Base-by-base conservation (phyloP, 2,113 vertebrate species). In the Gorilla gorilla region DNA sequence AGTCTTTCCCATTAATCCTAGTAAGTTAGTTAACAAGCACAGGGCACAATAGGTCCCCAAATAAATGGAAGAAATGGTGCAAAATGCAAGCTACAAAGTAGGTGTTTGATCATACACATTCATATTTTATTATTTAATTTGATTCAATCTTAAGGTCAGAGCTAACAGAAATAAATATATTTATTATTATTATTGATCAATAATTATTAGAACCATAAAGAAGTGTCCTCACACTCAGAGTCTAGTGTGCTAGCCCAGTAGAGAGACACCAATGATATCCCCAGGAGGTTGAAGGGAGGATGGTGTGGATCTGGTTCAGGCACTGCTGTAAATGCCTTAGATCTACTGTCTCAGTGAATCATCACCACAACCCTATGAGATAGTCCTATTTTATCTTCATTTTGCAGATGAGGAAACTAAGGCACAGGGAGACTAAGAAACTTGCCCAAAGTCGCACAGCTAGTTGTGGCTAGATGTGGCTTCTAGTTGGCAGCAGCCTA, bases 61-160 rank as follows among this genome's bases (percentile, higher is more conserved):
- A 92, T 59, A 79, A 78, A 14, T 59, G 30, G 48, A 87, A 95
- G 25, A 76, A 82, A 83, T 72, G 14, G 20, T 78, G 45, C 4
- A 25, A 94, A 78, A 72, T 43, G 30, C 2, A 86, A 90, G 40
- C 25, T 89, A 17, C 16, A 25, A 50, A 64, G 9, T 52, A 82
- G 61, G n/a, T 80, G 70, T n/a, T 50, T 84, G 45, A 55, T 83
- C 55, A 35, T 8, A 20, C 35, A 25, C 9, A 45, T 92, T 94
- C 59, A 64, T 61, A 92, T 87, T 40, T 89, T 85, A 91, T 96
- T n/a, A 89, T 93, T 79, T 64, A 72, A 89, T 93, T 94, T 25
- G 83, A 84, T 89, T 64, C 82, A 59, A 30, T 35, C 80, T 66
- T 92, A 72, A 83, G 50, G 57, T 95, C 61, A 66, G n/a, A 76